Evolutionary conservation across 2,113 vertebrate species (phyloP), one percentile per base, ranked within the genome.

Genomic region (Oreochromis spilurus): DNA sequence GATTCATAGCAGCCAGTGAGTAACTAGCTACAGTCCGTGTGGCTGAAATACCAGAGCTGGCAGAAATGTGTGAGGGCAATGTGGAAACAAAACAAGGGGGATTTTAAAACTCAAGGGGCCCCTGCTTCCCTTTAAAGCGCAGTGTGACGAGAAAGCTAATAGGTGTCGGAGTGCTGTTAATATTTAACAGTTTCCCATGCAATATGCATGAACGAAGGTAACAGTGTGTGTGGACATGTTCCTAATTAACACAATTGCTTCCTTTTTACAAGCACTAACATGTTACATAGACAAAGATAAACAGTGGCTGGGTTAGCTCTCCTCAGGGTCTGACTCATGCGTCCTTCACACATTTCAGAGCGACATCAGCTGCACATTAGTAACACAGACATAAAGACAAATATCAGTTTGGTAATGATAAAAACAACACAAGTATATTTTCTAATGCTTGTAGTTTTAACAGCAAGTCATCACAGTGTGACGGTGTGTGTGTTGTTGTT

Each of bases 71-170:
- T 83, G 88, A 87, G 79, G 85, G 70, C 83, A 92, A 82, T 88
- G 72, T 88, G 55, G 92, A 91, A 92, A 92, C 92, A 93, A 90
- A 90, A 95, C 90, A 84, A 87, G 50, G 53, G 67, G 83, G 89
- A 92, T 91, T 93, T 94, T 88, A 88, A 93, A 92, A 88, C 91
- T 88, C 58, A 79, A 84, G 92, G 89, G 94, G 94, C 93, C 94
- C 91, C 86, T 85, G 70, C 84, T 85, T 88, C 79, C 89, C 84
- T 93, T 90, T 89, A 90, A 94, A 90, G 91, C n/a, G 21, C 82
- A 50, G 55, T 93, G 94, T 93, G 94, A 94, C 62, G 77, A 86
- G 94, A 93, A 95, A 94, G 95, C 95, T 95, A 95, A 95, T 94
- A 85, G 91, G 88, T 92, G 87, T 89, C 52, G 19, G 90, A 94